These are phyloP conservation scores for Austrofundulus limnaeus DNA, from an alignment of 2,113 vertebrate genomes.

Conservation along the genomic window DNA sequence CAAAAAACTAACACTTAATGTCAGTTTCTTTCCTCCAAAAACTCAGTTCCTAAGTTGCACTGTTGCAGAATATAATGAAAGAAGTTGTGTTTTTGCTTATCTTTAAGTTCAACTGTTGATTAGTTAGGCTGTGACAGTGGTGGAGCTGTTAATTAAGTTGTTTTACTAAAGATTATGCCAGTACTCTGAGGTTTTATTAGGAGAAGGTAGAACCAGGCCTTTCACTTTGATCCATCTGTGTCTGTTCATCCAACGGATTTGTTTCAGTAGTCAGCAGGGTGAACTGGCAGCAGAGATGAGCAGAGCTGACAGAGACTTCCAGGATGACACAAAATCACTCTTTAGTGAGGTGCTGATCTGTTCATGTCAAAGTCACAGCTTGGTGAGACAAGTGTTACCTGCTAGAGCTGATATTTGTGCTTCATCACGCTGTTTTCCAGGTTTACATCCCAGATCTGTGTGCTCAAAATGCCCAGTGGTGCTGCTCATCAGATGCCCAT, in stretches of 20 bases:
- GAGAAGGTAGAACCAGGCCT: conserved; percentile 11
- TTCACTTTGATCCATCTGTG: conserved; percentile 14
- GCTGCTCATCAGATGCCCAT: not conserved
- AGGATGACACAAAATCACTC: conserved; percentile 20
- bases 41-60: not conserved
- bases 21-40: too few species aligned
- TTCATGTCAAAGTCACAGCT: conserved; percentile 51
- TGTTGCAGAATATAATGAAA: conserved; percentile 8
- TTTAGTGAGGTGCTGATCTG: conserved; percentile 34
- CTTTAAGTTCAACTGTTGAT: conserved; percentile 25
- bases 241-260: conserved; percentile 2
- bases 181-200: not conserved
- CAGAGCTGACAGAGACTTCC: not conserved
- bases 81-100: too few species aligned
- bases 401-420: conserved; percentile 17
- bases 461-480: not conserved
- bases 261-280: conserved; percentile 33
- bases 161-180: conserved; percentile 8
- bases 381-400: conserved; percentile 34
- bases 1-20: too few species aligned
- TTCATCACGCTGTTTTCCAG: conserved; percentile 20
- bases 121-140: conserved; percentile 22
- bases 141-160: conserved; percentile 25
- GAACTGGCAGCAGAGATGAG: conserved; percentile 28
- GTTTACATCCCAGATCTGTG: conserved; percentile 9